These are phyloP conservation scores for Beaufortia kweichowensis DNA, from an alignment of 2,113 vertebrate species.

Conservation along the genomic window DNA sequence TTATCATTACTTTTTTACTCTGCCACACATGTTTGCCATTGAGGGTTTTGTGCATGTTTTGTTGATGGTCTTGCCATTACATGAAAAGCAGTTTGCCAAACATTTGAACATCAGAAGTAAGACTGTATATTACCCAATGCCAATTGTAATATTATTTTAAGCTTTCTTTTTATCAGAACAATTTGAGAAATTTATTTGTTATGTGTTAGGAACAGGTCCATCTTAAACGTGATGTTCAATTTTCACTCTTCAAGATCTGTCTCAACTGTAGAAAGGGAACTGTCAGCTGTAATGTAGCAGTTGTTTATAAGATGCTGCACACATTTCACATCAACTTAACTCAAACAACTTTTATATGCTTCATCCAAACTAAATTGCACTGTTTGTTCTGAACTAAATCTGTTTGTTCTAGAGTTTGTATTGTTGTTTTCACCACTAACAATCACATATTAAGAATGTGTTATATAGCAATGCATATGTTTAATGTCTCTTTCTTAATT, in stretches of 20 bases:
- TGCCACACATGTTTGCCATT: background rate
- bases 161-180: background rate
- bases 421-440: conserved; percentile 23
- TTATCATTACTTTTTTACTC: background rate
- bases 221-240: background rate
- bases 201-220: background rate
- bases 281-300: background rate
- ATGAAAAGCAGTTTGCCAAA: conserved; percentile 7
- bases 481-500: conserved; percentile 12
- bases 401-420: conserved; percentile 23
- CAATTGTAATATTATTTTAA: background rate
- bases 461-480: background rate
- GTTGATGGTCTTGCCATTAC: background rate
- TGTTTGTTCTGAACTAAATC: background rate
- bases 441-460: conserved; percentile 20
- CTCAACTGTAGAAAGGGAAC: background rate
- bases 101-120: background rate
- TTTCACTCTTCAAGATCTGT: background rate
- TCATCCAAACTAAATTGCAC: background rate
- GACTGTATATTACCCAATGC: background rate
- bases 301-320: conserved; percentile 3
- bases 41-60: background rate
- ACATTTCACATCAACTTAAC: conserved; percentile 1
- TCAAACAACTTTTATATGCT: background rate
- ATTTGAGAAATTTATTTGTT: background rate